Evolutionary conservation across 2,113 vertebrate genomes (phyloP).

Genomic region (Bombycilla garrulus): DNA sequence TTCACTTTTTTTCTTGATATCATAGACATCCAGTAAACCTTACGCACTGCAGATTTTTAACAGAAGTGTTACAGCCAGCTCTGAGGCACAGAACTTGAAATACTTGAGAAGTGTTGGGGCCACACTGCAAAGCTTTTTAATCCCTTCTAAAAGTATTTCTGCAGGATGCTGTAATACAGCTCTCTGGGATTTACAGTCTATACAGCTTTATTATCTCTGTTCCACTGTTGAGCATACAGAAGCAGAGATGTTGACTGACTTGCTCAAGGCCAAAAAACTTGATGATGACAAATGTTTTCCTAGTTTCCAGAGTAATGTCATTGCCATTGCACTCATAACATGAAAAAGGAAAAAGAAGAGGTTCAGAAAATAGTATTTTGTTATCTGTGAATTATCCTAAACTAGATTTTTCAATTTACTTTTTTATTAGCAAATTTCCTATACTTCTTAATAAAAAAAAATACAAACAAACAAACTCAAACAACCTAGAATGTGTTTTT

Average conservation of each 20-base stretch:
- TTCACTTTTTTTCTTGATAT: not conserved
- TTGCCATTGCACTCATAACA: not conserved
- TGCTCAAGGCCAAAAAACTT: not conserved
- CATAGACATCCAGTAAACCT: not conserved
- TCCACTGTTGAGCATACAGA: not conserved
- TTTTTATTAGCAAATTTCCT: not conserved
- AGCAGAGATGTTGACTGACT: not conserved
- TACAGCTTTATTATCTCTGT: not conserved
- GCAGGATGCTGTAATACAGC: not conserved
- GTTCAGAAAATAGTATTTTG: not conserved
- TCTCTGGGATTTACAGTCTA: not conserved
- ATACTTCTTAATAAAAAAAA: not conserved
- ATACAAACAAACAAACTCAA: rapidly evolving
- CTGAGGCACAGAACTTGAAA: not conserved
- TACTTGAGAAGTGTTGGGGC: not conserved
- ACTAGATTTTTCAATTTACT: not conserved
- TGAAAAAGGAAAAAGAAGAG: not conserved
- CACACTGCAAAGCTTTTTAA: not conserved
- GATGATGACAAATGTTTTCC: not conserved
- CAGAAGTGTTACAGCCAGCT: not conserved
- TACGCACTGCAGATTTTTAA: not conserved
- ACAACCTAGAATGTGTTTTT: not conserved
- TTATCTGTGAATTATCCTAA: not conserved
- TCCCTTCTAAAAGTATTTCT: not conserved
- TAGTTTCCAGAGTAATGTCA: not conserved